Conservation (phyloP, 2,113 vertebrate genomes). For the Halcyon senegalensis region DNA sequence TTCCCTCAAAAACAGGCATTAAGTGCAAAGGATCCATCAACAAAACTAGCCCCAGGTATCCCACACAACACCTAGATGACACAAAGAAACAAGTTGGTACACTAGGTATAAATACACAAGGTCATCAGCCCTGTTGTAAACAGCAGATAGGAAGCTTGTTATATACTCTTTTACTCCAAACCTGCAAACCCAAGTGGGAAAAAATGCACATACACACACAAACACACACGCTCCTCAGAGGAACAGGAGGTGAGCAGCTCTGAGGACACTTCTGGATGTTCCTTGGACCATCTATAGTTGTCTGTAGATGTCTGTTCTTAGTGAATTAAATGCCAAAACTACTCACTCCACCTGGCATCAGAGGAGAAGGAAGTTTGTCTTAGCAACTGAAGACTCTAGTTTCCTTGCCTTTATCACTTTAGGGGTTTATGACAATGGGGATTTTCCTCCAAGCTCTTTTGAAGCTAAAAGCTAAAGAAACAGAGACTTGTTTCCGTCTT, state of each 20-base stretch:
- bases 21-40: neutral
- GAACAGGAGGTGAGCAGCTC: neutral
- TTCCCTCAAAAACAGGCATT: neutral
- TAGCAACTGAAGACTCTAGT: neutral
- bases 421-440: neutral
- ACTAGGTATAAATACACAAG: neutral
- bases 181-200: neutral
- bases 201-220: neutral
- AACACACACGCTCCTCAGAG: neutral
- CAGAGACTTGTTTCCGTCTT: neutral
- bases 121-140: neutral
- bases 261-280: neutral
- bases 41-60: neutral
- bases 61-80: neutral
- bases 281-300: neutral
- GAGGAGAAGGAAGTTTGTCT: neutral
- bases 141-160: neutral
- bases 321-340: neutral
- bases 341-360: neutral
- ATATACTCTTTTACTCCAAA: neutral
- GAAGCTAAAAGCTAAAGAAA: conserved; percentile 13
- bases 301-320: conserved; percentile 5
- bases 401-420: neutral
- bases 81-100: neutral
- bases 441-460: neutral